Conservation (phyloP, 2,113 vertebrate genomes). For the Syngnathoides biaculeatus region DNA sequence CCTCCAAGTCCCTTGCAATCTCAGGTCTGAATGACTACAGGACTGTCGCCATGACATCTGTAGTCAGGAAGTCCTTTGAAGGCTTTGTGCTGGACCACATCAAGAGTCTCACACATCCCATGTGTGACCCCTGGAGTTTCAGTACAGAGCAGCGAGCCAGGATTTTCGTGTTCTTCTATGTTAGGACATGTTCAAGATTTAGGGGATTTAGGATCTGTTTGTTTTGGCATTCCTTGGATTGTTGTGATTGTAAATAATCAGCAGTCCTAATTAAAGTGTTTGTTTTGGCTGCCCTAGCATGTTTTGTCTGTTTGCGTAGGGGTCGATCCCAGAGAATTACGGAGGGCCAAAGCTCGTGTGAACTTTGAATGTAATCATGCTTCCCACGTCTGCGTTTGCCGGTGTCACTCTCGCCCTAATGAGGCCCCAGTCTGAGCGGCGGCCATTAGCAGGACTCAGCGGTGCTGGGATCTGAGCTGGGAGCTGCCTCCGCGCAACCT, state of each 20-base stretch:
- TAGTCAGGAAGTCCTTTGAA: no score
- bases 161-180: background rate
- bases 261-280: constrained; percentile 64
- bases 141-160: no score
- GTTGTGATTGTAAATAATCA: background rate
- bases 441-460: constrained; percentile 68
- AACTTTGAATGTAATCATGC: constrained; percentile 71
- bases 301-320: constrained; percentile 69
- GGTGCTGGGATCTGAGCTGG: constrained; percentile 40
- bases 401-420: constrained; percentile 67
- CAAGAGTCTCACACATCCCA: no score
- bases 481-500: constrained; percentile 49
- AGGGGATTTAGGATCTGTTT: background rate
- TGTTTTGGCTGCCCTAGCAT: constrained; percentile 58
- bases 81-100: no score
- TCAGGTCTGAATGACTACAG: no score
- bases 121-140: no score
- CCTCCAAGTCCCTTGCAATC: no score
- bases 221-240: background rate
- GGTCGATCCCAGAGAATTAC: constrained; percentile 59
- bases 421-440: constrained; percentile 57
- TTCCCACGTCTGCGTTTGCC: constrained; percentile 50
- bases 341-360: constrained; percentile 66
- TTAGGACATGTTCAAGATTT: background rate
- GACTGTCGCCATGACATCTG: no score